Conservation (phyloP, 2,113 vertebrate genomes). For the Cacatua alba region DNA sequence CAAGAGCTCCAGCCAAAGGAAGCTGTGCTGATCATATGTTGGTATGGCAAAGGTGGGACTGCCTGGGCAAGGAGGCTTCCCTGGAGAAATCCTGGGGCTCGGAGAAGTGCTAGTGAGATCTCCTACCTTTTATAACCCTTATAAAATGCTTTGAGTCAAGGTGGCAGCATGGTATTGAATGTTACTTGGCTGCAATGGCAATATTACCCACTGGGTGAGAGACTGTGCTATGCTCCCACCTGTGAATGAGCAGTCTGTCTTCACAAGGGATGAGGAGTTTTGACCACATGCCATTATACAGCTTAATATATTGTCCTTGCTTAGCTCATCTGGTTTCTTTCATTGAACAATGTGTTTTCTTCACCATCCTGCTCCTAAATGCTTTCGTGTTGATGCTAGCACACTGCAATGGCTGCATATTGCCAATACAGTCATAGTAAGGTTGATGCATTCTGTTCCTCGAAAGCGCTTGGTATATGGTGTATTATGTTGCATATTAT, state of each 20-base stretch:
- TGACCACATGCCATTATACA: neutral
- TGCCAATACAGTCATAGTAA: neutral
- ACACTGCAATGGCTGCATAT: neutral
- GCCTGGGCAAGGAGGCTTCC: neutral
- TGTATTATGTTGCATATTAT: neutral
- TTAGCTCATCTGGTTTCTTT: neutral
- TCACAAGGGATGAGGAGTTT: neutral
- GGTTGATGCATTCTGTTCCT: neutral
- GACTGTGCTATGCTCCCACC: rapidly evolving
- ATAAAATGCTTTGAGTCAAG: neutral
- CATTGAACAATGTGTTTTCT: neutral
- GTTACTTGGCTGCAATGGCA: rapidly evolving
- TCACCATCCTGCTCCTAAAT: neutral
- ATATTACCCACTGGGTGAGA: neutral
- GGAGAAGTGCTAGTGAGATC: neutral
- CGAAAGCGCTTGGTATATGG: neutral
- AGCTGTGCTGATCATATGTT: neutral
- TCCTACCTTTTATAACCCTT: neutral
- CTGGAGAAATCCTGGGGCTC: neutral
- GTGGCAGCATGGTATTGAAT: neutral
- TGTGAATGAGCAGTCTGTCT: neutral
- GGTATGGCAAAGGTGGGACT: neutral
- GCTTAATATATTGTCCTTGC: neutral
- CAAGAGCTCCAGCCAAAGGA: neutral
- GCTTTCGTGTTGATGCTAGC: neutral